Conservation (phyloP, 2,113 vertebrate genomes). For the Muntiacus muntjak region DNA sequence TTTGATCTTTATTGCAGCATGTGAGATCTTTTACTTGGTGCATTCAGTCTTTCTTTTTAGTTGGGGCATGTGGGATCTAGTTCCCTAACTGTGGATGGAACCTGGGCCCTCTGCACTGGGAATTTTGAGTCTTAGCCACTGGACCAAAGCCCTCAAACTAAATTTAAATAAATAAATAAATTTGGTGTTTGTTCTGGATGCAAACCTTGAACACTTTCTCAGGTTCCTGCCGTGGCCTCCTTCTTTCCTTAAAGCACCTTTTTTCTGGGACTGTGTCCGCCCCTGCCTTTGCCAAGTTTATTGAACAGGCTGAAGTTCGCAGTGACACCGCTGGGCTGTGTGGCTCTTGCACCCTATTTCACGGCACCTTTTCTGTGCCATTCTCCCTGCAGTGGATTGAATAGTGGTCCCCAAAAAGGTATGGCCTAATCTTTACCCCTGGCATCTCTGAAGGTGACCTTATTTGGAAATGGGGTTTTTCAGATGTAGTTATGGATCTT, state of each 20-base stretch:
- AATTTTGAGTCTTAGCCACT: not conserved
- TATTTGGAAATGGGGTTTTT: not conserved
- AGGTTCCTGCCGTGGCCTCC: not conserved
- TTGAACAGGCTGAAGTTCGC: not conserved
- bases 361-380: too few relatives aligned
- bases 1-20: not conserved
- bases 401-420: not conserved
- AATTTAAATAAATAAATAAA: not conserved
- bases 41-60: not conserved
- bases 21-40: not conserved
- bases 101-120: not conserved
- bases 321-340: not conserved
- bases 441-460: not conserved
- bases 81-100: not conserved
- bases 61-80: not conserved
- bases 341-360: too few relatives aligned
- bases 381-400: not conserved
- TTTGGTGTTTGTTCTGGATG: not conserved
- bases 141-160: not conserved
- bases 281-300: not conserved
- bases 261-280: not conserved
- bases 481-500: not conserved
- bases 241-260: not conserved
- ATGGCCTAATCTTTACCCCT: not conserved
- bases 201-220: not conserved